These are phyloP conservation scores for Madoqua kirkii DNA, from an alignment of 2,113 vertebrate species.

Conservation along the genomic window DNA sequence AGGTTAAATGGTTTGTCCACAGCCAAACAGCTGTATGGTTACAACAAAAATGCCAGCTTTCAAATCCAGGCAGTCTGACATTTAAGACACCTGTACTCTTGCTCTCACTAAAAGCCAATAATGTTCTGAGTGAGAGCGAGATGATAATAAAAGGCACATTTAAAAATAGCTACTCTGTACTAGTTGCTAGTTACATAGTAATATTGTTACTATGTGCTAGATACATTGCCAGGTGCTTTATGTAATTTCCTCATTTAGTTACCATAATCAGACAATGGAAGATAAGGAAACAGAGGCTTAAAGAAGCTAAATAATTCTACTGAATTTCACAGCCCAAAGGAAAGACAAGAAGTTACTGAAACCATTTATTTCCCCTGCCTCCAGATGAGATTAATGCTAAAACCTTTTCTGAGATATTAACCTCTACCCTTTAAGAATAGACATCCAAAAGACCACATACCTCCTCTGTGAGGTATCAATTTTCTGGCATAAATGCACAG, in stretches of 20 bases:
- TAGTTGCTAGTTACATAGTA: neutral
- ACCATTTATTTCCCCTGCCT: neutral
- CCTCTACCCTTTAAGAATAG: neutral
- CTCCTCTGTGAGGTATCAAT: neutral
- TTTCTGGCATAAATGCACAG: neutral
- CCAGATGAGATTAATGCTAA: neutral
- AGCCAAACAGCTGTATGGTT: neutral
- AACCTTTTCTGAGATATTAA: neutral
- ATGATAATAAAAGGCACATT: neutral
- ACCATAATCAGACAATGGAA: neutral
- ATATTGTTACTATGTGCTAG: neutral
- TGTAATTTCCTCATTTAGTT: neutral
- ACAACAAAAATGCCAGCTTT: neutral
- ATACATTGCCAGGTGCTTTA: neutral
- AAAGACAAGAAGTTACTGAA: neutral
- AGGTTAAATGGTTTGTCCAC: neutral
- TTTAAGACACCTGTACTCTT: neutral
- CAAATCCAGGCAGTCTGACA: neutral
- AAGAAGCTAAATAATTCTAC: neutral
- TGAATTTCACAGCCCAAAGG: neutral
- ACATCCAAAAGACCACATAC: neutral
- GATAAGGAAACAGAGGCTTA: neutral
- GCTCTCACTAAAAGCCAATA: neutral
- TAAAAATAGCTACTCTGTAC: neutral
- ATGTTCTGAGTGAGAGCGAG: neutral